phyloP scores from a whole-genome alignment of 2,888 invertebrate genomes.

The Sinodicranocentrus sp. region DNA sequence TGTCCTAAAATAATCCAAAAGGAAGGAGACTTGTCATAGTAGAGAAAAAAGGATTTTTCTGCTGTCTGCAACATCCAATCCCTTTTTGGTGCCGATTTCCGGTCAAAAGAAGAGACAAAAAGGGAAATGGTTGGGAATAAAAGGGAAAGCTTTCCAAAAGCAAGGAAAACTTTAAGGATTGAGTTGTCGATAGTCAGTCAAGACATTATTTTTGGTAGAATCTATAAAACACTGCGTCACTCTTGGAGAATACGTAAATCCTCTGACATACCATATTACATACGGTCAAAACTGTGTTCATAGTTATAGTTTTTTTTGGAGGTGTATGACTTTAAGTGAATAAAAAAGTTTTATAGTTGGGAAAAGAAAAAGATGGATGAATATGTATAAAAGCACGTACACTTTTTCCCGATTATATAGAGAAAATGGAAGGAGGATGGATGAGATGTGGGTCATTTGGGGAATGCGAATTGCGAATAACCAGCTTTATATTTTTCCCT shows the following conservation, averaged over 20 bases:
- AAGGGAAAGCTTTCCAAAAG: not conserved
- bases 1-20: not conserved
- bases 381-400: constrained; percentile 17
- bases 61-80: constrained; percentile 37
- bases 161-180: constrained; percentile 25
- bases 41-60: constrained; percentile 2
- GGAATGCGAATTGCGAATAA: constrained; percentile 55
- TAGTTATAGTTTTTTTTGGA: too few relatives aligned
- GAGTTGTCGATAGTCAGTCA: constrained; percentile 57
- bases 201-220: constrained; percentile 38
- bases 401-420: not conserved
- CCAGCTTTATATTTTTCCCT: constrained; percentile 27
- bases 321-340: not conserved
- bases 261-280: too few relatives aligned
- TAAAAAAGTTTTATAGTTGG: constrained; percentile 44
- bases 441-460: constrained; percentile 64
- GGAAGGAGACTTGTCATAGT: not conserved
- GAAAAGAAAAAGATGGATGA: not conserved
- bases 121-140: constrained; percentile 37
- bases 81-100: constrained; percentile 51
- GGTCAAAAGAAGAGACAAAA: constrained; percentile 54
- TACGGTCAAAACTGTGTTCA: too few relatives aligned
- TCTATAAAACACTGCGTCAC: constrained; percentile 54
- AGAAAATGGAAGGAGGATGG: constrained; percentile 12
- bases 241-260: constrained; percentile 27